These are phyloP conservation scores for Proales similis DNA, from an alignment of 1,140 invertebrate species.

Conservation along the genomic window DNA sequence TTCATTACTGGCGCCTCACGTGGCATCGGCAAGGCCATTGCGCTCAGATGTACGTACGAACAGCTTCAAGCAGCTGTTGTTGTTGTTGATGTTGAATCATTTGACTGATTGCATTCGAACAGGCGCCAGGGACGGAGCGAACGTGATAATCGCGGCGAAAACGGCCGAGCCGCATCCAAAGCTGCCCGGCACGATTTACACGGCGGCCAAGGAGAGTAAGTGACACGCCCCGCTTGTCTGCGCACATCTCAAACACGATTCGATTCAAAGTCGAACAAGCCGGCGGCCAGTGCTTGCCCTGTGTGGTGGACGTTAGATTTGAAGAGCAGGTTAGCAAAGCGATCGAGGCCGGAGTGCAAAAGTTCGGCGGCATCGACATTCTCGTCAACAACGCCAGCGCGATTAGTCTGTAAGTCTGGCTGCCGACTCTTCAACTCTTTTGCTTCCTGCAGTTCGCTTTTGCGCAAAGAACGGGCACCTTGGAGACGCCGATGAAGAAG, in stretches of 20 bases:
- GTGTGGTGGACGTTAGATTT: conserved; percentile 84
- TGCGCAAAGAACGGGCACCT: conserved; percentile 61
- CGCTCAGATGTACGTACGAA: too few relatives aligned
- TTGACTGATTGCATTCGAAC: conserved; percentile 58
- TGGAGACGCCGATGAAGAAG: conserved; percentile 80
- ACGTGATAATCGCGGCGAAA: conserved; percentile 88
- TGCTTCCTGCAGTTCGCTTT: too few relatives aligned
- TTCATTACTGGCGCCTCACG: conserved; percentile 93
- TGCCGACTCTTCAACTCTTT: too few relatives aligned
- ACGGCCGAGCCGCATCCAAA: conserved; percentile 92
- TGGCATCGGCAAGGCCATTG: conserved; percentile 94
- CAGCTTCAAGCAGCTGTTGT: conserved; percentile 64
- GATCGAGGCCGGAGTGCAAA: conserved; percentile 74
- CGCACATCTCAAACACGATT: not conserved
- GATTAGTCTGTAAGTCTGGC: conserved; percentile 67
- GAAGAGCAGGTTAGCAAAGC: conserved; percentile 63
- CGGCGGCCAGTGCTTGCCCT: conserved; percentile 82
- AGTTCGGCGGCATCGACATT: conserved; percentile 94
- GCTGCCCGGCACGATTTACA: conserved; percentile 93
- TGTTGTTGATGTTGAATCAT: not conserved
- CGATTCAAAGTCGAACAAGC: conserved; percentile 69
- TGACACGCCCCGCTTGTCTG: not conserved
- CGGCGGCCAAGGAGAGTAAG: conserved; percentile 85
- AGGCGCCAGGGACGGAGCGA: conserved; percentile 69
- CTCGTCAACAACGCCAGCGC: conserved; percentile 90